phyloP scores from a whole-genome alignment of 2,888 invertebrate species.

The Cecidostiba fungosa region DNA sequence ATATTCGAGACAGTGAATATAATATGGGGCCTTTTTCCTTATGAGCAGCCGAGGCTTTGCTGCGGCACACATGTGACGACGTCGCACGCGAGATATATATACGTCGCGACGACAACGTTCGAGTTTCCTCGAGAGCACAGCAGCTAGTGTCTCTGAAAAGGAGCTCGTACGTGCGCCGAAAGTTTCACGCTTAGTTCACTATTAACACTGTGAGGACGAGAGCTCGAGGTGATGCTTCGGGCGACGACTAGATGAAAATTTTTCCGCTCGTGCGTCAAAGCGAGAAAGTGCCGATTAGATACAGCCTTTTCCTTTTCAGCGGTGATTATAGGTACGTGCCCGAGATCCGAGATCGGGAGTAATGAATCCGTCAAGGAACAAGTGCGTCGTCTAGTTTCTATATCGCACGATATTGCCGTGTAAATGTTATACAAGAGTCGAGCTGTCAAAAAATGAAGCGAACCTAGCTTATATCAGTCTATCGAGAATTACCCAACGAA shows the following conservation, averaged over 20 bases:
- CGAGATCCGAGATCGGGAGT: constrained; percentile 21
- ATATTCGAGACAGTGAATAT: neutral
- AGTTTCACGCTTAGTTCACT: constrained; percentile 41
- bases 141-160: neutral
- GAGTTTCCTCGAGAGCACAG: neutral
- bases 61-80: neutral
- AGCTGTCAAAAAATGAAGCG: neutral
- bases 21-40: constrained; percentile 19
- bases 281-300: constrained; percentile 62
- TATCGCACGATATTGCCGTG: neutral
- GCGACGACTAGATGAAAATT: constrained; percentile 46
- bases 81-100: neutral
- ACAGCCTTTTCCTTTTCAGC: constrained; percentile 50
- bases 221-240: neutral
- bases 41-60: neutral
- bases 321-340: constrained; percentile 20
- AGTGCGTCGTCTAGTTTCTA: constrained; percentile 33
- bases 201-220: neutral
- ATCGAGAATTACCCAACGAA: too few species aligned
- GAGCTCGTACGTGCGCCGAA: constrained; percentile 1
- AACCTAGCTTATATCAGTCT: too few species aligned
- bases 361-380: constrained; percentile 59
- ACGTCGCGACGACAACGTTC: constrained; percentile 3
- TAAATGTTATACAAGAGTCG: neutral
- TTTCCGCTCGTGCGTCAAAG: constrained; percentile 40